Base-by-base conservation (phyloP, 2,888 invertebrate genomes). In the Oligia fasciuncula region DNA sequence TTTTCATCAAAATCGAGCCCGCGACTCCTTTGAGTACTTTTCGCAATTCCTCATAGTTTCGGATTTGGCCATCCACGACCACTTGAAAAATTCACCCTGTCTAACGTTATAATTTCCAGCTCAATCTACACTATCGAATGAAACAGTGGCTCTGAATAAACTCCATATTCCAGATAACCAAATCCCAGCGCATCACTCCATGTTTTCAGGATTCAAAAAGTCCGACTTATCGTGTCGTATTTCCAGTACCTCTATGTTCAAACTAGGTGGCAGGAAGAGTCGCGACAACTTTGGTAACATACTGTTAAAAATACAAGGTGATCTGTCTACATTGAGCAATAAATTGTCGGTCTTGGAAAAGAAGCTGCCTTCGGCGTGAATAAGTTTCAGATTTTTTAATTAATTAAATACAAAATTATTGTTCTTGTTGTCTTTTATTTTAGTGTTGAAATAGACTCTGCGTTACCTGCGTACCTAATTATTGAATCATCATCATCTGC, bases 271-370 rank as follows among this genome's bases (percentile, higher is more conserved):
- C 2, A 91, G 91, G 74, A 96, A 94, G 77, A 95, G 94, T 76
- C 91, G 91, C 19, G 96, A 96, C 40, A 96, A 95, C 86, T 94
- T 96, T 80, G 90, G 94, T 1, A 93, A 93, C 57, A 93, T 96
- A 63, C 88, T 97, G 29, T 77, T 96, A 35, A 95, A 96, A 89
- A 96, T 96, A 84, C 96, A 97, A 91, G 94, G 89, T 76, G 96
- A 97, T 84, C 87, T 97, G 29, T 91, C 91, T 5, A 92, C 91
- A 4, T 85, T 97, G 46, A 95, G 91, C 82, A 93, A 89, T 65
- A 97, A 96, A 91, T 83, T 97, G 54, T 92, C 94, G 0, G 91
- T 91, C 84, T 91, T 97, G 84, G 96, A 96, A 88, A 94, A 92
- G 76, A 94, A 93, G 90, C 93, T 96, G 60, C 83, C 89, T 2